A percentile compares a stretch with the other conserved stretches of the same genome.
These are phyloP conservation scores for Temnothorax curvispinosus DNA, from an alignment of 1,140 invertebrate species.

Conservation along the genomic window DNA sequence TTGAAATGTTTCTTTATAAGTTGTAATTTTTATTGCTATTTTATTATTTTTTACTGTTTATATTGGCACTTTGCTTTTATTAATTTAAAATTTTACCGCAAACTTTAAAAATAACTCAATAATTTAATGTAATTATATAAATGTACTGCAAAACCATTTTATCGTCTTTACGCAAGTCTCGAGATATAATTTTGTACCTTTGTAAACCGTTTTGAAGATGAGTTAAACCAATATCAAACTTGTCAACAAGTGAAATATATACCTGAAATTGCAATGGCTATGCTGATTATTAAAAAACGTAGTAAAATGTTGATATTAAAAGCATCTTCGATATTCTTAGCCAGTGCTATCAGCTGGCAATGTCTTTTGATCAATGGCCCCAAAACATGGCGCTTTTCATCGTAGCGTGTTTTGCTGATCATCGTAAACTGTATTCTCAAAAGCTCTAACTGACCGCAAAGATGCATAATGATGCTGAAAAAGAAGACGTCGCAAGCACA, in stretches of 20 bases:
- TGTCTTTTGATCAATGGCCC: constrained; percentile 45
- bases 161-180: neutral
- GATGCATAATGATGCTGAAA: constrained; percentile 56
- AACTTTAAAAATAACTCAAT: neutral
- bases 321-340: constrained; percentile 50
- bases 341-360: constrained; percentile 42
- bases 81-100: neutral
- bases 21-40: neutral
- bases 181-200: neutral
- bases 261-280: constrained; percentile 65
- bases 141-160: neutral
- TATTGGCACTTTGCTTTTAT: neutral
- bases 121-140: neutral
- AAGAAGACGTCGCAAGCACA: constrained; percentile 59
- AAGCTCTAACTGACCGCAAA: constrained; percentile 64
- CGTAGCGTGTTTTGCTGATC: neutral
- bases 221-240: neutral
- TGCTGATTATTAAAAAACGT: constrained; percentile 58
- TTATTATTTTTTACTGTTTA: neutral
- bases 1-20: neutral
- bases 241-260: neutral
- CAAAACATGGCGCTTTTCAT: neutral
- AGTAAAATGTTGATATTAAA: constrained; percentile 54
- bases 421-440: constrained; percentile 9
- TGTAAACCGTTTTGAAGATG: no score